Percentiles rank a stretch among this genome's conserved stretches.
phyloP scores from a whole-genome alignment of 2,888 invertebrate species.

The Pristionchus fissidentatus region DNA sequence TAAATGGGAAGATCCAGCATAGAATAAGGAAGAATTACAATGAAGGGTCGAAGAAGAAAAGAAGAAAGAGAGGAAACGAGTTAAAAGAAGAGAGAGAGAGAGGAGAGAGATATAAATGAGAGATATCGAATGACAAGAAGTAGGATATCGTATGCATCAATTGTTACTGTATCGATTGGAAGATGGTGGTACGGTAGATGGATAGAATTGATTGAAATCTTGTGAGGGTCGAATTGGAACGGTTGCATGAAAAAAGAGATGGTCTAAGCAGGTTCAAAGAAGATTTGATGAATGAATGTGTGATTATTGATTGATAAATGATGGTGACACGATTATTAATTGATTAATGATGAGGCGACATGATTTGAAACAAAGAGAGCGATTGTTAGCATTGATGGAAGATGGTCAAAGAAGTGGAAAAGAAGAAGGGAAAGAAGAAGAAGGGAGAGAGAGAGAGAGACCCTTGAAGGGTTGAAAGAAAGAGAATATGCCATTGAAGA shows the following conservation, averaged over 20 bases:
- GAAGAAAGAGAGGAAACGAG: conserved; percentile 40
- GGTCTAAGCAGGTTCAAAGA: neutral
- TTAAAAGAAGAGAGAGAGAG: conserved; percentile 44
- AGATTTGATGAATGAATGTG: neutral
- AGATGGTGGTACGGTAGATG: conserved; percentile 7
- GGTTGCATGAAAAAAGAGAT: neutral
- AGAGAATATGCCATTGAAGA: neutral
- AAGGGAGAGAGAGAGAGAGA: conserved; percentile 28
- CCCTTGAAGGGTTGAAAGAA: conserved; percentile 5
- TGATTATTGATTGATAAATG: conserved; percentile 21
- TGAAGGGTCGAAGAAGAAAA: conserved; percentile 41
- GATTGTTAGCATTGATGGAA: conserved; percentile 22
- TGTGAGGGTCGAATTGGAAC: neutral
- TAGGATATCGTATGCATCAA: neutral
- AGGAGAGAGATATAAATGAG: conserved; percentile 10
- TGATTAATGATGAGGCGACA: conserved; percentile 48
- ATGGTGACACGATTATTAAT: conserved; percentile 37
- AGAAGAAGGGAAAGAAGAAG: neutral
- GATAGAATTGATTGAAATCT: neutral
- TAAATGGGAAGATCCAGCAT: conserved; percentile 30
- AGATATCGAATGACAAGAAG: conserved; percentile 23
- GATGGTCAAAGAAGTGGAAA: conserved; percentile 24
- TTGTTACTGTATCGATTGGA: neutral
- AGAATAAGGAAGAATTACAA: conserved; percentile 39
- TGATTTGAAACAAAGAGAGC: conserved; percentile 25